These are phyloP conservation scores for Fabriciana adippe DNA, from an alignment of 2,888 invertebrate species.

Conservation along the genomic window DNA sequence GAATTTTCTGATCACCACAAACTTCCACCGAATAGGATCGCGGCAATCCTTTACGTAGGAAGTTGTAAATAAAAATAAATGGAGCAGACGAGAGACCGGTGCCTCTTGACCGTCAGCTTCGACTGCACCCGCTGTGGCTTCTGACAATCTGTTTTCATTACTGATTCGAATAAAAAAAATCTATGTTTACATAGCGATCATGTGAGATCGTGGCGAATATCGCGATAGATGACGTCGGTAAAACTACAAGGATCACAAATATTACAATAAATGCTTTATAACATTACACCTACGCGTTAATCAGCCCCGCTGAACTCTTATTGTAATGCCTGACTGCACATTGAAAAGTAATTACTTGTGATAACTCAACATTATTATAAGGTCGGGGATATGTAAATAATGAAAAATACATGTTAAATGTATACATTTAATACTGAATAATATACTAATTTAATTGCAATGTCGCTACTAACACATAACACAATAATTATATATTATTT, in stretches of 20 bases:
- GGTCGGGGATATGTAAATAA: conserved; percentile 19
- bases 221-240: conserved; percentile 26
- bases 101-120: conserved; percentile 46
- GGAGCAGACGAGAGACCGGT: conserved; percentile 44
- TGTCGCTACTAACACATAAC: too few species aligned
- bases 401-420: neutral
- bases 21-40: neutral
- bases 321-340: neutral
- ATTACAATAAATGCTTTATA: conserved; percentile 9
- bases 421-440: neutral
- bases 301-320: conserved; percentile 4
- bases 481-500: too few species aligned
- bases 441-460: neutral
- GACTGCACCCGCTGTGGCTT: conserved; percentile 49
- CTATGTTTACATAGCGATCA: conserved; percentile 43
- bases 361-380: conserved; percentile 11
- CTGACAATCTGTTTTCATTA: conserved; percentile 50
- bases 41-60: conserved; percentile 6
- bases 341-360: conserved; percentile 22
- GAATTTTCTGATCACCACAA: conserved; percentile 12
- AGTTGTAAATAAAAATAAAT: conserved; percentile 29
- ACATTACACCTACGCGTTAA: conserved; percentile 20
- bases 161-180: conserved; percentile 42
- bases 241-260: conserved; percentile 30
- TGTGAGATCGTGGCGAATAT: conserved; percentile 51